Conservation (phyloP, 2,113 vertebrate species). For the Limanda limanda region DNA sequence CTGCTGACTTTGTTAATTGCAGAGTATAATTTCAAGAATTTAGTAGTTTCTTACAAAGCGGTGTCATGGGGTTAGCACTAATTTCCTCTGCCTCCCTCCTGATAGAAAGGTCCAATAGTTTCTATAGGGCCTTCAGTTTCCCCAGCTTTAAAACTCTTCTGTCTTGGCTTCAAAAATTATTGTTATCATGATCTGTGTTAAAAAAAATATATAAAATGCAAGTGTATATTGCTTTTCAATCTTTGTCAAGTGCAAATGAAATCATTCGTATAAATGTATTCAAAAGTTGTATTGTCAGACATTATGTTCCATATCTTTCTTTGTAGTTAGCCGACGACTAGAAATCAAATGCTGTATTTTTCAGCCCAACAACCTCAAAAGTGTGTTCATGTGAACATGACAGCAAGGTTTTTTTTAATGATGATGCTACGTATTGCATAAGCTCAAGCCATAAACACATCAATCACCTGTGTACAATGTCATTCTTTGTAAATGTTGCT, state of each 20-base stretch:
- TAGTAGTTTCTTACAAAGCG: neutral
- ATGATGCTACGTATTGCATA: constrained; percentile 32
- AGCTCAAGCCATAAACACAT: constrained; percentile 54
- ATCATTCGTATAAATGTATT: constrained; percentile 15
- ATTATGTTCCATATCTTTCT: constrained; percentile 9
- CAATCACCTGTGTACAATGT: constrained; percentile 16
- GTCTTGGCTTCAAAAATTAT: constrained; percentile 24
- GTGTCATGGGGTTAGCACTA: constrained; percentile 7
- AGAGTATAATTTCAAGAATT: neutral
- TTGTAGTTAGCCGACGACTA: constrained; percentile 22
- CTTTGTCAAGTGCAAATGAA: constrained; percentile 14
- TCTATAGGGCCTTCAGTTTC: neutral
- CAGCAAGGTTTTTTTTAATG: constrained; percentile 12
- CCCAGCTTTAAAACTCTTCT: constrained; percentile 1
- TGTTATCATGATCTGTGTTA: constrained; percentile 18
- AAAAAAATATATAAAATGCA: neutral
- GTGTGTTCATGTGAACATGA: constrained; percentile 6
- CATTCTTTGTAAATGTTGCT: constrained; percentile 60
- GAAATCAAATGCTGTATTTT: constrained; percentile 44
- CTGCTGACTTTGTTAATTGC: neutral
- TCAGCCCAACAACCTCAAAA: constrained; percentile 39
- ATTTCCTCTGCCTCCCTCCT: neutral
- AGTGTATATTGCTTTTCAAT: constrained; percentile 18
- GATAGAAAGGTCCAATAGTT: neutral
- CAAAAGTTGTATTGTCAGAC: constrained; percentile 5